Evolutionary conservation across 2,888 invertebrate genomes (phyloP).

Genomic region (Coelinius sp.): DNA sequence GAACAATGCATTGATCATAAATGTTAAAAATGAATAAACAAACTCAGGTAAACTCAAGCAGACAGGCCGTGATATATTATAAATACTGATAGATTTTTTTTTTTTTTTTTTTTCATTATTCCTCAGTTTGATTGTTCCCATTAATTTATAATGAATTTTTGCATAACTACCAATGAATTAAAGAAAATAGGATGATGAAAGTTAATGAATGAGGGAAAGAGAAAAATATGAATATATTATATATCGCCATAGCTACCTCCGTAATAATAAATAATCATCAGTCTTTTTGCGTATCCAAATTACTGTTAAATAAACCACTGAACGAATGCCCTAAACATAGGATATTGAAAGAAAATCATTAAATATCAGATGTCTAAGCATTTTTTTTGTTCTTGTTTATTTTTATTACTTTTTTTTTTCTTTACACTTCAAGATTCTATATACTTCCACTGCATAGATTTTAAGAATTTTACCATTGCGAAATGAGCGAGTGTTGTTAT

Average conservation of each 20-base stretch:
- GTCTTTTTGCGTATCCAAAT: conserved; percentile 56
- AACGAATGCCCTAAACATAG: conserved; percentile 19
- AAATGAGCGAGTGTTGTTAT: not conserved
- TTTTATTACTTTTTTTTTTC: not conserved
- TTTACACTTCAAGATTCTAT: conserved; percentile 8
- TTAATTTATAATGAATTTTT: conserved; percentile 33
- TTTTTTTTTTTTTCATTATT: conserved; percentile 45
- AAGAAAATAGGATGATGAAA: not conserved
- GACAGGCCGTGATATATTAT: conserved; percentile 70
- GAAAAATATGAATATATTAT: conserved; percentile 38
- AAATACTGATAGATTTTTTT: conserved; percentile 40
- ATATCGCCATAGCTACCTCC: conserved; percentile 69
- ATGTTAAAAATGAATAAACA: conserved; percentile 58
- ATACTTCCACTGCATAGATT: conserved; percentile 19
- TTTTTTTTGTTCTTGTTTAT: conserved; percentile 22
- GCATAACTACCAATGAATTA: conserved; percentile 12
- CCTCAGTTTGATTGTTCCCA: conserved; percentile 40
- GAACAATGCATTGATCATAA: conserved; percentile 54
- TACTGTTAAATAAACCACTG: conserved; percentile 8
- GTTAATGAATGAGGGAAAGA: conserved; percentile 4
- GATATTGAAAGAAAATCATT: conserved; percentile 9
- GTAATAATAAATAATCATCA: conserved; percentile 58
- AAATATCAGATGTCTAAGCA: conserved; percentile 17
- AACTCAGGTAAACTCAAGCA: conserved; percentile 71
- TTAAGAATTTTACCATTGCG: not conserved